Evolutionary conservation across 2,113 vertebrate genomes (phyloP).

Genomic region (Psilopsiagon aurifrons): DNA sequence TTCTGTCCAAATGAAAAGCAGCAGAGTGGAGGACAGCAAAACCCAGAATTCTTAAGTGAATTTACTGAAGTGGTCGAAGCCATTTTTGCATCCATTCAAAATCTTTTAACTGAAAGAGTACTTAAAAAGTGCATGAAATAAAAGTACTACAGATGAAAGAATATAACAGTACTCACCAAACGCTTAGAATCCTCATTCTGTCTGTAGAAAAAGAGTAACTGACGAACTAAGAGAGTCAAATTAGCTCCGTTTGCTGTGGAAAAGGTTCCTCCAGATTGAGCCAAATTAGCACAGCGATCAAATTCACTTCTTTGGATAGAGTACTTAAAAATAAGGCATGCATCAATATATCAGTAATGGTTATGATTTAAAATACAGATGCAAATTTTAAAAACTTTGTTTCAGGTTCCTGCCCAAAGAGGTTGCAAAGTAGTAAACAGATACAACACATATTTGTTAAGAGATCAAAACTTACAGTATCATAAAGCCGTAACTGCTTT

Average conservation of each 20-base stretch:
- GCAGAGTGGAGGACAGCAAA: neutral
- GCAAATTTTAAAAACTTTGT: neutral
- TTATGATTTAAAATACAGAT: neutral
- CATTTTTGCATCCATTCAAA: neutral
- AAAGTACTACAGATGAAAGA: neutral
- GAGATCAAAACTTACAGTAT: neutral
- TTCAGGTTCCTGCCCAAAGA: neutral
- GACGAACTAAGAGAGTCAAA: constrained; percentile 88
- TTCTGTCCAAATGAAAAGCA: neutral
- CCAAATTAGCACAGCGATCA: constrained; percentile 81
- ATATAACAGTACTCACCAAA: constrained; percentile 81
- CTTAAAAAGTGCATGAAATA: neutral
- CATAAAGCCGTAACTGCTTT: neutral
- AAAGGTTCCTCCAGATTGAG: constrained; percentile 77
- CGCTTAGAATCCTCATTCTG: constrained; percentile 90
- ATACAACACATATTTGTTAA: neutral
- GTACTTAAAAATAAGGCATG: constrained; percentile 75
- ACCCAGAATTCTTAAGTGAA: neutral
- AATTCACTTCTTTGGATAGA: constrained; percentile 89
- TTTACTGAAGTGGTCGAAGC: neutral
- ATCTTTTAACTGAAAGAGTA: neutral
- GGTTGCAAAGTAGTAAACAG: neutral
- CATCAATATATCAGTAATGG: neutral
- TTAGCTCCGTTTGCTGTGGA: constrained; percentile 72
- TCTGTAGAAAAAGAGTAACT: constrained; percentile 95